Percentiles rank a stretch among this genome's conserved stretches.
phyloP scores from a whole-genome alignment of 2,113 vertebrate genomes.

The Oreotragus oreotragus region DNA sequence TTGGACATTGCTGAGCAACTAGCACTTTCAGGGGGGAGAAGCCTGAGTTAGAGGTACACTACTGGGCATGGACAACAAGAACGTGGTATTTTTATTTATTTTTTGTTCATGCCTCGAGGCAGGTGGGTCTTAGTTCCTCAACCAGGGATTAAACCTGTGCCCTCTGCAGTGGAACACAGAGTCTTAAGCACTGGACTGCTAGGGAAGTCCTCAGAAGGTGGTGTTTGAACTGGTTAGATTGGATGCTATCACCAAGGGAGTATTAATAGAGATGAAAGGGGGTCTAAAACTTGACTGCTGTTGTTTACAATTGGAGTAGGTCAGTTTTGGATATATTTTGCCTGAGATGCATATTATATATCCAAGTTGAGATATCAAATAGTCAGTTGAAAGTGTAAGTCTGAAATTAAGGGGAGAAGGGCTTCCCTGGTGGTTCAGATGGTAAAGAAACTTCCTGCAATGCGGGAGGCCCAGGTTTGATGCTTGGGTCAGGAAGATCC shows the following conservation, averaged over 20 bases:
- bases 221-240: background rate
- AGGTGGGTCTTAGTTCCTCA: background rate
- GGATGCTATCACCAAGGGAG: background rate
- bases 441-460: background rate
- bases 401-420: background rate
- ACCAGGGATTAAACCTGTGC: background rate
- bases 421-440: background rate
- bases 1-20: background rate
- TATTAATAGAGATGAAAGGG: background rate
- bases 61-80: background rate
- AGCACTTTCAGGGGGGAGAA: background rate
- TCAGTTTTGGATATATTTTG: background rate
- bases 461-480: background rate
- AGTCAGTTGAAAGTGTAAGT: background rate
- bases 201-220: background rate
- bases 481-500: background rate
- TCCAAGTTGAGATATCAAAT: background rate
- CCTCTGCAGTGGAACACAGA: background rate
- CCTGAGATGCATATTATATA: background rate
- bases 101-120: background rate
- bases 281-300: background rate
- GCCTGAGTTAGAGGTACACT: background rate
- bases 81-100: background rate
- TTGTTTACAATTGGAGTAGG: background rate
- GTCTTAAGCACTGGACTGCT: background rate